Percentiles rank a stretch among this genome's conserved stretches.
Evolutionary conservation across 2,797 vertebrate species (phyloP).

Genomic region (Salmo trutta): DNA sequence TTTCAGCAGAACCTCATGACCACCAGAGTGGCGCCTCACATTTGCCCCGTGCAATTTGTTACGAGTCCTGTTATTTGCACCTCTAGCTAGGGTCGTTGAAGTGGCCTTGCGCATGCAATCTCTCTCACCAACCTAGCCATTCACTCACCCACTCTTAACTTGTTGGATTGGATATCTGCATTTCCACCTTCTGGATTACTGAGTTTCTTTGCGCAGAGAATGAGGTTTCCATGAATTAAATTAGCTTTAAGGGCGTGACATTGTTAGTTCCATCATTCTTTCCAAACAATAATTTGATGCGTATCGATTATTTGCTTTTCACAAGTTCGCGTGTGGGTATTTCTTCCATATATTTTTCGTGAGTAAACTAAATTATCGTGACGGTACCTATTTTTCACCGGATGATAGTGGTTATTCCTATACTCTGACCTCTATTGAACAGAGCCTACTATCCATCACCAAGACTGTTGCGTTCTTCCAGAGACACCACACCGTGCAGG

Average conservation of each 20-base stretch:
- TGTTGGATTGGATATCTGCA: slow-evolving; percentile 44
- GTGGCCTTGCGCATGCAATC: background rate
- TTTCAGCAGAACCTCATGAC: background rate
- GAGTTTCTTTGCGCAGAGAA: background rate
- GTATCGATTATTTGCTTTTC: background rate
- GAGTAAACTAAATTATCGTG: background rate
- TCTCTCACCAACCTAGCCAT: slow-evolving; percentile 8
- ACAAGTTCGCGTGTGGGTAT: background rate
- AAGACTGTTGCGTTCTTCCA: slow-evolving; percentile 19
- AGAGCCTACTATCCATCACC: slow-evolving; percentile 29
- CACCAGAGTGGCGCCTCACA: background rate
- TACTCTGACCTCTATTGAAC: slow-evolving; percentile 22
- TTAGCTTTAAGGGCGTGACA: background rate
- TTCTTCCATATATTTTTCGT: background rate
- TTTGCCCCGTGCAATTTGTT: background rate
- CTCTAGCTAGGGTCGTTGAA: background rate
- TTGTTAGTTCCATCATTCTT: background rate
- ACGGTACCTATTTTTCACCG: background rate
- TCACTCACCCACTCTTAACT: slow-evolving; percentile 38
- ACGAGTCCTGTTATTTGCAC: background rate
- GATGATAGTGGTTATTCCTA: slow-evolving; percentile 16
- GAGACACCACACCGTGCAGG: background rate
- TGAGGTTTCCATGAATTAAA: background rate
- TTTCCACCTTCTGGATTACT: slow-evolving; percentile 14
- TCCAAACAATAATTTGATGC: background rate